Conservation (phyloP, 2,888 invertebrate genomes). For the Drosophila rellima region DNA sequence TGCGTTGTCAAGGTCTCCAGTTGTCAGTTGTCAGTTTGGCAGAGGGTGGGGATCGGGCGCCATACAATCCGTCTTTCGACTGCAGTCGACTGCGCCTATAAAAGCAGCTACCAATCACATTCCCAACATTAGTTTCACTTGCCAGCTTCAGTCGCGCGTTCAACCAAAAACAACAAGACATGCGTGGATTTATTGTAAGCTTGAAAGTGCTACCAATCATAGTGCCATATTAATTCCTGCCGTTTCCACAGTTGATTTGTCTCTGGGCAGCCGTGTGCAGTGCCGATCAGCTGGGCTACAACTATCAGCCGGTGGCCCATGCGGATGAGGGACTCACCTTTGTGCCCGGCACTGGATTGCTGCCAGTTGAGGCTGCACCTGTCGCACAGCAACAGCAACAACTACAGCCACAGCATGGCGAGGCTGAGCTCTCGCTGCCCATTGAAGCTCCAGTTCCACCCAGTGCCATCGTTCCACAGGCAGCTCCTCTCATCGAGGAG, state of each 20-base stretch:
- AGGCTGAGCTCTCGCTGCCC: conserved; percentile 65
- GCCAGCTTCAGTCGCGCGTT: conserved; percentile 46
- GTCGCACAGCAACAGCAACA: conserved; percentile 23
- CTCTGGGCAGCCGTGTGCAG: conserved; percentile 66
- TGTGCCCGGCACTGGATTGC: conserved; percentile 39
- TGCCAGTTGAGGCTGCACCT: conserved; percentile 13
- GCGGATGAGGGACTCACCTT: conserved; percentile 62
- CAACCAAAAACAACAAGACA: conserved; percentile 36
- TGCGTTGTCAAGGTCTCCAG: conserved; percentile 61
- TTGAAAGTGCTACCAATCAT: not conserved
- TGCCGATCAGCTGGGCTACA: conserved; percentile 76
- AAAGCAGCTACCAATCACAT: conserved; percentile 41
- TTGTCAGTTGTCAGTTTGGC: conserved; percentile 15
- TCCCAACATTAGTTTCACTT: conserved; percentile 64
- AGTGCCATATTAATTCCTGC: conserved; percentile 13
- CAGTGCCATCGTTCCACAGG: conserved; percentile 50
- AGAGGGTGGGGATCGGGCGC: conserved; percentile 49
- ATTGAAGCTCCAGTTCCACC: conserved; percentile 44
- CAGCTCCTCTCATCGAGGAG: conserved; percentile 61
- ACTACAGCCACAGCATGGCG: conserved; percentile 55
- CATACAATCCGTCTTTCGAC: conserved; percentile 16
- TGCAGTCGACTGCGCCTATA: conserved; percentile 54
- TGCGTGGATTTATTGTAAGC: conserved; percentile 79
- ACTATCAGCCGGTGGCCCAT: conserved; percentile 75
- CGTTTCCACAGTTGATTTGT: conserved; percentile 62